Evolutionary conservation across 2,888 invertebrate species (phyloP).

Genomic region (Nomada hirtipes): DNA sequence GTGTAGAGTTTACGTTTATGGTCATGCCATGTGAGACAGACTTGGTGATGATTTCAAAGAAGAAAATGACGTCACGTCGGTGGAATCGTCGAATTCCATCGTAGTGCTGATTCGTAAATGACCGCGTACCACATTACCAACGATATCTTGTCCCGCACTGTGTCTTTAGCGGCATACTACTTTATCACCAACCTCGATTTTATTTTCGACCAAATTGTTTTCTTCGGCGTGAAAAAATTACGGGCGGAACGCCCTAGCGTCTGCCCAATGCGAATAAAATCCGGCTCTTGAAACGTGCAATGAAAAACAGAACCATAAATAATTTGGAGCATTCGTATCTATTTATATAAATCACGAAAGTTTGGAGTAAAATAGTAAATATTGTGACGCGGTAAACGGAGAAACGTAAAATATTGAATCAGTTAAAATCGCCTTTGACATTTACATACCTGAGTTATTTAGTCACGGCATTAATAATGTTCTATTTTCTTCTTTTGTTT

Average conservation of each 20-base stretch:
- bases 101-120: conserved; percentile 47
- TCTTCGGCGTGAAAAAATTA: neutral
- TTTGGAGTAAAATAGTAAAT: neutral
- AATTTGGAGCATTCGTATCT: neutral
- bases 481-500: neutral
- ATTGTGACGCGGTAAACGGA: neutral
- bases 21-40: conserved; percentile 13
- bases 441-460: neutral
- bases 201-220: neutral
- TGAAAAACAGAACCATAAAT: neutral
- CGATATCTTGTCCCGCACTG: conserved; percentile 7
- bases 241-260: too few species aligned
- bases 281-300: neutral
- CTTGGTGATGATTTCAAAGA: conserved; percentile 55
- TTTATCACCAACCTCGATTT: neutral
- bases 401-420: neutral
- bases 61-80: conserved; percentile 56
- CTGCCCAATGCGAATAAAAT: too few species aligned
- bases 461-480: neutral
- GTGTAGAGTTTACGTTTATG: neutral
- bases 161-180: neutral
- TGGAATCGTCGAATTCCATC: conserved; percentile 59
- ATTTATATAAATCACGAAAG: too few species aligned
- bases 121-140: conserved; percentile 18
- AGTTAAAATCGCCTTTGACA: neutral